Percentiles rank a stretch among this genome's conserved stretches.
Evolutionary conservation across 2,113 vertebrate species (phyloP).

Genomic region (Platichthys stellatus): DNA sequence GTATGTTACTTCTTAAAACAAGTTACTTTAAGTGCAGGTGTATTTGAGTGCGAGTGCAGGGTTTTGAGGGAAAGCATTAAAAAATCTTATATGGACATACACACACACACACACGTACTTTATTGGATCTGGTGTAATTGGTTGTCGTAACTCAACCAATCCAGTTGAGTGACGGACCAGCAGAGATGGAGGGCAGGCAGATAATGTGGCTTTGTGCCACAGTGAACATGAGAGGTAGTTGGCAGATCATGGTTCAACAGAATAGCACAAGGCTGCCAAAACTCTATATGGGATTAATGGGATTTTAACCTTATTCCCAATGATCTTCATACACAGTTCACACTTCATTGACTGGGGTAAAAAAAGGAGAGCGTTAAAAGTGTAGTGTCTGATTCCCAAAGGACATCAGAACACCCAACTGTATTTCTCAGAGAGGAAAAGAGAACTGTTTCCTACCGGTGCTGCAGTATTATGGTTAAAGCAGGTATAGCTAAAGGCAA

Average conservation of each 20-base stretch:
- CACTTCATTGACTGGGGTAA: conserved; percentile 29
- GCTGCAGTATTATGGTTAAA: conserved; percentile 30
- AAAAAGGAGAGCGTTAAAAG: conserved; percentile 51
- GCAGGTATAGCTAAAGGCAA: conserved; percentile 45
- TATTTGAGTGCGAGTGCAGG: too few species aligned
- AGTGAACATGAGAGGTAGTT: conserved; percentile 54
- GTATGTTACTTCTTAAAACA: too few species aligned
- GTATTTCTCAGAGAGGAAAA: conserved; percentile 3
- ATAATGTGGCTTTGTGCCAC: conserved; percentile 57
- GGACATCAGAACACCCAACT: conserved; percentile 25
- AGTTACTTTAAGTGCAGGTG: too few species aligned
- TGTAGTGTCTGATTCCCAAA: conserved; percentile 53
- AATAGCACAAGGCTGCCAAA: conserved; percentile 69
- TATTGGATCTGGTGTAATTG: too few species aligned
- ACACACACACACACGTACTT: too few species aligned
- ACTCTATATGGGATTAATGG: conserved; percentile 65
- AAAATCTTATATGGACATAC: too few species aligned
- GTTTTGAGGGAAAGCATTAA: too few species aligned
- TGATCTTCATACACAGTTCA: conserved; percentile 71
- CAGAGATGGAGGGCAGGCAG: conserved; percentile 26
- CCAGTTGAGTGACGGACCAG: too few species aligned
- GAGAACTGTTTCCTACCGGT: conserved; percentile 11
- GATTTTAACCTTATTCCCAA: conserved; percentile 74
- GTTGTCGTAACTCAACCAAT: too few species aligned
- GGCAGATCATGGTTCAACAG: conserved; percentile 52